These are phyloP conservation scores for Arenaria interpres DNA, from an alignment of 2,113 vertebrate genomes.

Conservation along the genomic window DNA sequence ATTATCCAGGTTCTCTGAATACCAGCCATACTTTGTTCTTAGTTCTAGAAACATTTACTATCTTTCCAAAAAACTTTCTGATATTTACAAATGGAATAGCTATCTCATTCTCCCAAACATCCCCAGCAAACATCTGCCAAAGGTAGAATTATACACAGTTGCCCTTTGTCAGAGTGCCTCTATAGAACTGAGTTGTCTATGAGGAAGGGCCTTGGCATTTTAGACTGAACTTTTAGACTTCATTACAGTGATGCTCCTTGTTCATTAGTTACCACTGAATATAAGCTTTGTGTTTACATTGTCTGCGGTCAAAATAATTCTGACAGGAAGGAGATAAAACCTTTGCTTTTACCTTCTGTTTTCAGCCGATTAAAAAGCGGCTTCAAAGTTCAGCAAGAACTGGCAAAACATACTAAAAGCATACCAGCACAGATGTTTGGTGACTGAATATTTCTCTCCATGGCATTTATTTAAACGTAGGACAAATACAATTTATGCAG, in stretches of 20 bases:
- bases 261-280: neutral
- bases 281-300: neutral
- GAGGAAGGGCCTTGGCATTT: neutral
- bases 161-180: neutral
- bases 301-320: neutral
- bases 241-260: neutral
- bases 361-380: neutral
- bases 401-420: neutral
- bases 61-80: neutral
- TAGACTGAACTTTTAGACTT: neutral
- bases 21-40: neutral
- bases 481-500: neutral
- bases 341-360: neutral
- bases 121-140: neutral
- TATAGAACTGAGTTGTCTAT: neutral
- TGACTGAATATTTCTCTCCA: neutral
- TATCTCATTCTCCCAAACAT: neutral
- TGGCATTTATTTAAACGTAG: neutral
- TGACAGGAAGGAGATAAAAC: neutral
- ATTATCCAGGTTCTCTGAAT: neutral
- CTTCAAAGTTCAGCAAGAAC: neutral
- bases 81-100: neutral
- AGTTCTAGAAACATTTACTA: slow-evolving; percentile 12
- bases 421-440: neutral
- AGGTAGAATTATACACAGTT: neutral